phyloP scores from a whole-genome alignment of 1,140 invertebrate genomes.

The Cydia amplana region DNA sequence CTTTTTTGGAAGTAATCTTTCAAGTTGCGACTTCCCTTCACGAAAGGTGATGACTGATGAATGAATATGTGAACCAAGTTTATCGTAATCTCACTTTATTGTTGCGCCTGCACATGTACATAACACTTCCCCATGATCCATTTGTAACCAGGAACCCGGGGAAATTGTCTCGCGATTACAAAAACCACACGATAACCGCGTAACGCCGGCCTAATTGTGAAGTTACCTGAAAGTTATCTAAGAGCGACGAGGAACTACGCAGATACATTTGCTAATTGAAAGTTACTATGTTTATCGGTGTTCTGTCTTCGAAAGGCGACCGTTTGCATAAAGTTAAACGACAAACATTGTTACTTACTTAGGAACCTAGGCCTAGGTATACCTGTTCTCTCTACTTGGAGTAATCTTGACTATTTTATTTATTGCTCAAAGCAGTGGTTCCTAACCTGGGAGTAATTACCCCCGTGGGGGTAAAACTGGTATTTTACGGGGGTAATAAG shows the following conservation, averaged over 20 bases:
- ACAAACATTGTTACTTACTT: background rate
- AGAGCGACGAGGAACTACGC: background rate
- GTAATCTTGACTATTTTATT: background rate
- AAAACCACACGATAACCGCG: slow-evolving; percentile 38
- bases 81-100: slow-evolving; percentile 34
- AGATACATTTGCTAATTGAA: slow-evolving; percentile 15
- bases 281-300: background rate
- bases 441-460: too few relatives aligned
- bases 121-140: slow-evolving; percentile 34
- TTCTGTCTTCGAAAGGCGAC: background rate
- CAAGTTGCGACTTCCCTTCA: too few relatives aligned
- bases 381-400: background rate
- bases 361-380: background rate
- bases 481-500: too few relatives aligned
- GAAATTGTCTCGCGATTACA: slow-evolving; percentile 33
- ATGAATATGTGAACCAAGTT: slow-evolving; percentile 7
- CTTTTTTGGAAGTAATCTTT: too few relatives aligned
- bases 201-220: slow-evolving; percentile 35
- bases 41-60: too few relatives aligned
- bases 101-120: slow-evolving; percentile 32
- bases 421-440: background rate
- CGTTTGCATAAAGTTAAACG: background rate
- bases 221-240: slow-evolving; percentile 25
- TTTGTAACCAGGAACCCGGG: slow-evolving; percentile 32
- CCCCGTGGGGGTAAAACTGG: too few relatives aligned